Percentiles rank a stretch among this genome's conserved stretches.
These are phyloP conservation scores for Musca domestica DNA, from an alignment of 1,140 invertebrate species.

Conservation along the genomic window DNA sequence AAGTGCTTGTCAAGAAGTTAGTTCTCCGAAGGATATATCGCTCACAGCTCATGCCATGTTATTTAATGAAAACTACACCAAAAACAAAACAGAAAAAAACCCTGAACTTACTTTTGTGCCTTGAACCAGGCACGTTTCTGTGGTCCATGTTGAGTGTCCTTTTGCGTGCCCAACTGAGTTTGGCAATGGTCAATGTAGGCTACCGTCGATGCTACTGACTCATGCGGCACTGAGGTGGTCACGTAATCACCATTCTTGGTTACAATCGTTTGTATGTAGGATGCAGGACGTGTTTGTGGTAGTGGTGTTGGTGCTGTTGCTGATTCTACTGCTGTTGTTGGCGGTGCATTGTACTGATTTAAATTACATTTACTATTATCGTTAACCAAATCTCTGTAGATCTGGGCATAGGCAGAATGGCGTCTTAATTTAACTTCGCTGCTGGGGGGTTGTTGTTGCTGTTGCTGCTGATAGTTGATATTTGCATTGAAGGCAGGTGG, in stretches of 20 bases:
- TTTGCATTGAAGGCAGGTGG: too few species aligned
- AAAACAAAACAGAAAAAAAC: constrained; percentile 20
- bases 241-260: constrained; percentile 43
- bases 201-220: not conserved
- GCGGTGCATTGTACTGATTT: not conserved
- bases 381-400: constrained; percentile 34
- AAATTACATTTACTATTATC: constrained; percentile 27
- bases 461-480: too few species aligned
- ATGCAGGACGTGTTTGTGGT: constrained; percentile 31
- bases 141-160: constrained; percentile 4
- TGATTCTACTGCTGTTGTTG: not conserved
- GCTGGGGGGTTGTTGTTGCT: not conserved
- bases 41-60: too few species aligned
- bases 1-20: too few species aligned
- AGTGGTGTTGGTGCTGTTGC: constrained; percentile 12
- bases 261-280: constrained; percentile 40
- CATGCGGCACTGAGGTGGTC: constrained; percentile 36
- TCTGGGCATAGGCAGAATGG: constrained; percentile 30
- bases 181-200: not conserved
- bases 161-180: not conserved
- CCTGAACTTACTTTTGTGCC: constrained; percentile 19
- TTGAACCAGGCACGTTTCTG: constrained; percentile 20
- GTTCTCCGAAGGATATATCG: too few species aligned
- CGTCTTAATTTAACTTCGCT: constrained; percentile 24
- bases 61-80: not conserved